Conservation (phyloP, 2,797 vertebrate genomes). For the Furcifer pardalis region DNA sequence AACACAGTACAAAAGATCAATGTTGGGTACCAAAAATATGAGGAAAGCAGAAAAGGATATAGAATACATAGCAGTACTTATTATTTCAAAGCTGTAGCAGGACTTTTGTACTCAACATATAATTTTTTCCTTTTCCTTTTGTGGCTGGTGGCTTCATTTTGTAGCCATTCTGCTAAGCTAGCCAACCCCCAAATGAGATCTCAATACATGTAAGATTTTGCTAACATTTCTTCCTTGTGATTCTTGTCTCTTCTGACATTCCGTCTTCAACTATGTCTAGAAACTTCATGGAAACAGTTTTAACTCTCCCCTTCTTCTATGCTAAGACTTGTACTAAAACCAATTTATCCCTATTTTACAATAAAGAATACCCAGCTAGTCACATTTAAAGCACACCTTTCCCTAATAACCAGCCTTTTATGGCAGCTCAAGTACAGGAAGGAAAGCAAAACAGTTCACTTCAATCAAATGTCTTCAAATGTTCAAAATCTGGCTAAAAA, state of each 20-base stretch:
- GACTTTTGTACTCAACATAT: too few species aligned
- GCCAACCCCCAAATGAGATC: background rate
- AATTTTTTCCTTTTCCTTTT: background rate
- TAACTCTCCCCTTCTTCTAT: background rate
- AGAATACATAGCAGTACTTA: too few species aligned
- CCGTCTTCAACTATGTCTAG: background rate
- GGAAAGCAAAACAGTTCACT: constrained; percentile 19
- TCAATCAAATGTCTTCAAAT: background rate
- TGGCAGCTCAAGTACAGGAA: background rate
- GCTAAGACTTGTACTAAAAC: background rate
- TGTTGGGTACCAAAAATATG: too few species aligned
- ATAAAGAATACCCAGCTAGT: background rate
- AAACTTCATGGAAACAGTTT: background rate
- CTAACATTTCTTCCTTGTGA: background rate
- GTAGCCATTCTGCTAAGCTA: background rate
- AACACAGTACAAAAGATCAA: too few species aligned
- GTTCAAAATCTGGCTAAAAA: constrained; percentile 3
- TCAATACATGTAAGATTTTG: background rate
- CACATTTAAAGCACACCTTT: constrained; percentile 1
- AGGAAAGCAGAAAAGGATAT: too few species aligned
- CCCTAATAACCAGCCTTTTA: background rate
- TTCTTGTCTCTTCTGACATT: background rate
- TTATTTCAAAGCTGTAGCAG: too few species aligned
- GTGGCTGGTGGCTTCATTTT: background rate
- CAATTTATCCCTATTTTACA: background rate